A percentile compares a stretch with the other conserved stretches of the same genome.
phyloP scores from a whole-genome alignment of 2,797 vertebrate species.

The Octomys mimax region DNA sequence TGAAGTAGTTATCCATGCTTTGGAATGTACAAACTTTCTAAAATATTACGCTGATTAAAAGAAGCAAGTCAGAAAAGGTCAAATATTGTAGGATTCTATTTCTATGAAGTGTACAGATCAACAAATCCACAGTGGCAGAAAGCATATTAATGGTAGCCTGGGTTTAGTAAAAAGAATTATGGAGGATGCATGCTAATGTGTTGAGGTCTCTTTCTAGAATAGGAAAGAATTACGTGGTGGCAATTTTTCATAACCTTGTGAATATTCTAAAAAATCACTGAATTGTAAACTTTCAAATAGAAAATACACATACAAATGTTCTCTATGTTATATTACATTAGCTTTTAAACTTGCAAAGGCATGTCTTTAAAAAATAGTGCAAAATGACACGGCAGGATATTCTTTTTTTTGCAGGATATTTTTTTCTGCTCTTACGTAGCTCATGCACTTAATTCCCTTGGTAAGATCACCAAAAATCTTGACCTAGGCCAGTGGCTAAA shows the following conservation, averaged over 20 bases:
- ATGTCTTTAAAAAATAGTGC: constrained; percentile 5
- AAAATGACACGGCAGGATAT: background rate
- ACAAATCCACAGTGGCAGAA: background rate
- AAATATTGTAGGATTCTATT: background rate
- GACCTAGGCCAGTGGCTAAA: background rate
- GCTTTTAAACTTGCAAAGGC: background rate
- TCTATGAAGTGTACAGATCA: background rate
- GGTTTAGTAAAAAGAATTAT: background rate
- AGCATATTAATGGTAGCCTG: background rate
- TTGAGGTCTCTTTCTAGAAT: background rate
- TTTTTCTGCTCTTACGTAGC: background rate
- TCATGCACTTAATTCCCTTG: background rate
- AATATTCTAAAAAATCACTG: background rate
- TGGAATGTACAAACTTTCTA: background rate
- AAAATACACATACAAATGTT: background rate
- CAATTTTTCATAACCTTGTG: background rate
- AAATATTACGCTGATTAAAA: background rate
- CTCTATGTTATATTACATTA: background rate
- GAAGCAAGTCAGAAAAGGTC: background rate
- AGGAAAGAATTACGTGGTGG: background rate
- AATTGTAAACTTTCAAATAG: background rate
- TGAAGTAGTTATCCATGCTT: background rate
- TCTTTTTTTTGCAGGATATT: background rate
- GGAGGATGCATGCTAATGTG: background rate
- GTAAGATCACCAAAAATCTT: background rate